Percentiles rank a stretch among this genome's conserved stretches.
Conservation (phyloP, 1,140 invertebrate species). For the Aphelenchoides besseyi region DNA sequence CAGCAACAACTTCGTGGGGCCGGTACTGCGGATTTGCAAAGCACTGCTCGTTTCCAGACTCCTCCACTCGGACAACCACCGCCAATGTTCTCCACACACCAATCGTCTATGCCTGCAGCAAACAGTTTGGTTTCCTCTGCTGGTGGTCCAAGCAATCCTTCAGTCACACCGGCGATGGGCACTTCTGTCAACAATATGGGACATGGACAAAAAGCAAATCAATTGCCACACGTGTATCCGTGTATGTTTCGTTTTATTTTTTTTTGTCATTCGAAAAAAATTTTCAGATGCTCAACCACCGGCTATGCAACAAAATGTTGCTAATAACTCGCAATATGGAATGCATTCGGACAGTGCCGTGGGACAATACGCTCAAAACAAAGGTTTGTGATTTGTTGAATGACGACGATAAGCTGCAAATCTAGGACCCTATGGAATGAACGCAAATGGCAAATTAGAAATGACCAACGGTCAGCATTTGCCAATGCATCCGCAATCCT, state of each 20-base stretch:
- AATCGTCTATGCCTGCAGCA: slow-evolving; percentile 6
- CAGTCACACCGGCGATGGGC: slow-evolving; percentile 7
- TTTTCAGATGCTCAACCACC: not conserved
- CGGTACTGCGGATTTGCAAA: slow-evolving; percentile 18
- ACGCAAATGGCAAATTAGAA: not conserved
- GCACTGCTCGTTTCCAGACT: slow-evolving; percentile 28
- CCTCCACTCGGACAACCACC: slow-evolving; percentile 53
- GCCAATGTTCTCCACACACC: slow-evolving; percentile 41
- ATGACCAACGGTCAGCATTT: not conserved
- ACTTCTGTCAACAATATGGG: no score
- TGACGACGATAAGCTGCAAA: not conserved
- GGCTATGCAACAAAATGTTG: not conserved
- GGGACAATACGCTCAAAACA: not conserved
- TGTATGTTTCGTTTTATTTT: not conserved
- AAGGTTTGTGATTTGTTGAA: not conserved
- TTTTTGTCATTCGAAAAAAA: not conserved
- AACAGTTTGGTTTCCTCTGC: slow-evolving; percentile 35
- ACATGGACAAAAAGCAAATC: not conserved
- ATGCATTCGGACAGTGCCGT: not conserved
- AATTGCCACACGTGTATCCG: not conserved
- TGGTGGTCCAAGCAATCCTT: not conserved
- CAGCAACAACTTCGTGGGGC: slow-evolving; percentile 30
- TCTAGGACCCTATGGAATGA: not conserved
- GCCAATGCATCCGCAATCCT: not conserved
- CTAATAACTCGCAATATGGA: not conserved